phyloP scores from a whole-genome alignment of 1,140 invertebrate species.

The Cydia pomonella region DNA sequence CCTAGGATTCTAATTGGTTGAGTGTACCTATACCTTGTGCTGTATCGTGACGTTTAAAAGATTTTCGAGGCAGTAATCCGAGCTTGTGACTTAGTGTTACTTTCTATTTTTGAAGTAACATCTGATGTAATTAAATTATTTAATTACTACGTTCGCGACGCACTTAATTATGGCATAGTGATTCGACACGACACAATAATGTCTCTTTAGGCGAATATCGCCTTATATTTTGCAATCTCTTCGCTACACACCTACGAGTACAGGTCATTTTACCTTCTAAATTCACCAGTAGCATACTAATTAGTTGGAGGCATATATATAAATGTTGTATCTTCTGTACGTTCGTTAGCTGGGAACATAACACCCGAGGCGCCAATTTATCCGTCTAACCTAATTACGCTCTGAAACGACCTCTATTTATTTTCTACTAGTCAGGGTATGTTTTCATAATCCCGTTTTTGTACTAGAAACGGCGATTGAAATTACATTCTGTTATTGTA shows the following conservation, averaged over 20 bases:
- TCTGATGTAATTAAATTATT: too few species aligned
- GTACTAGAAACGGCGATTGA: neutral
- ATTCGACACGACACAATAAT: neutral
- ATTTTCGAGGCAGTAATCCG: too few species aligned
- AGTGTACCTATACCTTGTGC: too few species aligned
- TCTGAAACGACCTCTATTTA: conserved; percentile 53
- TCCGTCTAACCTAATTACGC: conserved; percentile 57
- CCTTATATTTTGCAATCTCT: neutral
- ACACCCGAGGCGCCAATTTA: conserved; percentile 55
- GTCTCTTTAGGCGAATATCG: neutral
- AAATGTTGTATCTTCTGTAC: conserved; percentile 35
- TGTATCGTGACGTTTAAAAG: too few species aligned
- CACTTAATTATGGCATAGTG: too few species aligned
- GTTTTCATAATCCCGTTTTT: conserved; percentile 8
- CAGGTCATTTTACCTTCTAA: conserved; percentile 29
- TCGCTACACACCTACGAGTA: neutral
- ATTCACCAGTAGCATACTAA: conserved; percentile 26
- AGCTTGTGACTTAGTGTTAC: too few species aligned
- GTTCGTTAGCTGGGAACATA: conserved; percentile 51
- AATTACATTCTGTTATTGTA: neutral
- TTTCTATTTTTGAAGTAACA: too few species aligned
- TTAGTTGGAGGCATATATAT: conserved; percentile 25
- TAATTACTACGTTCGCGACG: too few species aligned
- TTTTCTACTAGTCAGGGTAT: conserved; percentile 44
- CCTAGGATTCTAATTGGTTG: too few species aligned